These are phyloP conservation scores for Cosmorhoe ocellata DNA, from an alignment of 2,888 invertebrate species.

Conservation along the genomic window DNA sequence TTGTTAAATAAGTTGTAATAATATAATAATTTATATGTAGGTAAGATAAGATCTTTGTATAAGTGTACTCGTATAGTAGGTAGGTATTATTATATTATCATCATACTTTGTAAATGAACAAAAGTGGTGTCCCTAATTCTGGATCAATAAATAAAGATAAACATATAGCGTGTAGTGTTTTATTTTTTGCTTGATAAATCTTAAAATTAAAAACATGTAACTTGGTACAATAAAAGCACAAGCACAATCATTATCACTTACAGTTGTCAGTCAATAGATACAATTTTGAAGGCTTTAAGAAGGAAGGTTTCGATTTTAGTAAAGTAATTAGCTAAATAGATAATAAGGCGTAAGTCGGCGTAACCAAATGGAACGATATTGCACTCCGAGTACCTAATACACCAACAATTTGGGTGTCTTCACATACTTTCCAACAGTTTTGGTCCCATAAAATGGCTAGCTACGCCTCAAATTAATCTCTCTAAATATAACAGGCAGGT, in stretches of 20 bases:
- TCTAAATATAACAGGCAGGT: conserved; percentile 16
- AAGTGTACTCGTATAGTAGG: no score
- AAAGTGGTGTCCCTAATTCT: not conserved
- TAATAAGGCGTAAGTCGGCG: conserved; percentile 76
- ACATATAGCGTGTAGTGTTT: conserved; percentile 65
- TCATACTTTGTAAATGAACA: no score
- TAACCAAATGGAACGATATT: conserved; percentile 69
- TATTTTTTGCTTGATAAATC: conserved; percentile 68
- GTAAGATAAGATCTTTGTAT: no score
- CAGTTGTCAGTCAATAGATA: conserved; percentile 76
- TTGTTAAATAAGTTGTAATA: no score
- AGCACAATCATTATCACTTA: conserved; percentile 77
- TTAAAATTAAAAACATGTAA: conserved; percentile 70
- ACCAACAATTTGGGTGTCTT: conserved; percentile 50
- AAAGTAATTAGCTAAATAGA: conserved; percentile 41
- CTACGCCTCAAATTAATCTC: conserved; percentile 64
- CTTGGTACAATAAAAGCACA: conserved; percentile 80
- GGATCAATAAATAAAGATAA: conserved; percentile 38
- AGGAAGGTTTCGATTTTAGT: conserved; percentile 66
- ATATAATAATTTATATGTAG: no score
- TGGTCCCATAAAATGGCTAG: conserved; percentile 73
- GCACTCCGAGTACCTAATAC: conserved; percentile 50
- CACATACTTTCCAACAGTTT: conserved; percentile 49
- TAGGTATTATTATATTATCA: no score
- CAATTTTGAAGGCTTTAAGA: conserved; percentile 63